Conservation (phyloP, 2,113 vertebrate genomes). For the Tyto alba region DNA sequence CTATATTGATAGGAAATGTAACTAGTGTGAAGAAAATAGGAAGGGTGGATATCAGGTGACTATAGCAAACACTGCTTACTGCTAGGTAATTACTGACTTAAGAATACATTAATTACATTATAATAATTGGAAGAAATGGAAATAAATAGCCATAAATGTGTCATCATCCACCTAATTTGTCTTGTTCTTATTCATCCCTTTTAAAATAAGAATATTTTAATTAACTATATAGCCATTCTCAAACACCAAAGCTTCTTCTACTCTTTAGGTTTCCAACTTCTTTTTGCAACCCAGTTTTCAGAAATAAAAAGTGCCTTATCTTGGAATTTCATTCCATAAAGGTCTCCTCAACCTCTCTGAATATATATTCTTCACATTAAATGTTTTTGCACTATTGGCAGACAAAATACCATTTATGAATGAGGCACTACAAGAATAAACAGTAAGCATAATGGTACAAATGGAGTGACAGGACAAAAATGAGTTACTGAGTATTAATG, state of each 20-base stretch:
- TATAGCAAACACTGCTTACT: neutral
- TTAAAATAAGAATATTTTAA: neutral
- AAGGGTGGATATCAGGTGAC: neutral
- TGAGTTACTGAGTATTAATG: fast-evolving
- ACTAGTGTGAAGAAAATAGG: neutral
- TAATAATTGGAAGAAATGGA: neutral
- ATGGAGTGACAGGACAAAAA: neutral
- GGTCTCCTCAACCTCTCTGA: neutral
- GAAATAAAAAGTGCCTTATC: neutral
- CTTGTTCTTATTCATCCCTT: neutral
- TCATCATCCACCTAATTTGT: neutral
- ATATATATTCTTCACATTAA: neutral
- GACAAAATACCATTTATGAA: neutral
- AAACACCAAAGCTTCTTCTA: neutral
- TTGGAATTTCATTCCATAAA: neutral
- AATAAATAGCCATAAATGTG: neutral
- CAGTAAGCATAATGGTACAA: neutral
- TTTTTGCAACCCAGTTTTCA: neutral
- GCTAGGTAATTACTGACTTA: neutral
- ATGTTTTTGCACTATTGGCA: neutral
- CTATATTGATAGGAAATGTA: neutral
- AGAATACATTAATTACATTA: neutral
- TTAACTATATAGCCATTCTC: neutral
- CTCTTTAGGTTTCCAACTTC: neutral
- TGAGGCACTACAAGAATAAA: neutral